Conservation (phyloP, 1,140 invertebrate species). For the Aporrectodea caliginosa region DNA sequence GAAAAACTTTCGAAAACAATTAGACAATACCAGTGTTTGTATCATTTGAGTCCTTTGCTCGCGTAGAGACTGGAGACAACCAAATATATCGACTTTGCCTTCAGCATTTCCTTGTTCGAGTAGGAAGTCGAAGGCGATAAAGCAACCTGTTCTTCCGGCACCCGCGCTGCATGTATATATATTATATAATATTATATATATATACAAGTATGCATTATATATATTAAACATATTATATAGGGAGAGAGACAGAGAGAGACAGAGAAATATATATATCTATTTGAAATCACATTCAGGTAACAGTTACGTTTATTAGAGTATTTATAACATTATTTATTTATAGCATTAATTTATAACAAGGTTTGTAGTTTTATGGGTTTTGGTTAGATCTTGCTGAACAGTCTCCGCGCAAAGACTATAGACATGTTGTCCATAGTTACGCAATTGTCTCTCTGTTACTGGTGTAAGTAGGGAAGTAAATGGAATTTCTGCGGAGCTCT, state of each 20-base stretch:
- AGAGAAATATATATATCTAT: not conserved
- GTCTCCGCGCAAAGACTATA: no score
- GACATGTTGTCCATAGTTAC: no score
- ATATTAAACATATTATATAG: not conserved
- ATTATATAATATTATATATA: not conserved
- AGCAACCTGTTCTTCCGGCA: constrained; percentile 55
- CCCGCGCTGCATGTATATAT: constrained; percentile 48
- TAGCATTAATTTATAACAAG: no score
- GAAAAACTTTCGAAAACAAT: no score
- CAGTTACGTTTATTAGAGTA: no score
- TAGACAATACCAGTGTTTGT: constrained; percentile 56
- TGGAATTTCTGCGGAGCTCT: no score
- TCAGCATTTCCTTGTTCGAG: constrained; percentile 45
- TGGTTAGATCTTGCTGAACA: no score
- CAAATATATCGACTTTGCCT: constrained; percentile 50
- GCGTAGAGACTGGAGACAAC: constrained; percentile 50
- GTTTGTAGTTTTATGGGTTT: no score
- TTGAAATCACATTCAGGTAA: not conserved
- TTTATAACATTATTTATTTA: no score
- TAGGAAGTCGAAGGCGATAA: constrained; percentile 53
- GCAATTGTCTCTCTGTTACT: no score
- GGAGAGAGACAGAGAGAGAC: not conserved
- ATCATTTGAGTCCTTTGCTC: constrained; percentile 55
- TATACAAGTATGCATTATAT: not conserved
- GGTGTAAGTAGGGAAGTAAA: no score